These are phyloP conservation scores for Troides aeacus DNA, from an alignment of 2,888 invertebrate species.

Conservation along the genomic window DNA sequence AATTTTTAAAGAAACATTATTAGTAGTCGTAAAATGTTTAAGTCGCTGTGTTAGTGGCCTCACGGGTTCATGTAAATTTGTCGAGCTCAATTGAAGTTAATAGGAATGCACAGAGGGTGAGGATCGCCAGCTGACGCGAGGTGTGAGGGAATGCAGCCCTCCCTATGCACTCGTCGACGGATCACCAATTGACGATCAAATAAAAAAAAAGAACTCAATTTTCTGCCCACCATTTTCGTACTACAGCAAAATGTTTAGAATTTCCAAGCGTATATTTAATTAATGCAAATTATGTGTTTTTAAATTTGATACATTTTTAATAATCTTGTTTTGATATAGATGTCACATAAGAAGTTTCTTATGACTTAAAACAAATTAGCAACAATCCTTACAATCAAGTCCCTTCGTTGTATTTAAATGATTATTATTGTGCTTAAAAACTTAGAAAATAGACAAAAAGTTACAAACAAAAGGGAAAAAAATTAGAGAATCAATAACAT, in stretches of 20 bases:
- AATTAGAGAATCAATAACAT: neutral
- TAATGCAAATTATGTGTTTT: too few relatives aligned
- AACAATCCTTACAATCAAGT: too few relatives aligned
- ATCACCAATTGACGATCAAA: slow-evolving; percentile 67
- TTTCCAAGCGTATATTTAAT: neutral
- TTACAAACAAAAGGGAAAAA: too few relatives aligned
- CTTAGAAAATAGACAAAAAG: too few relatives aligned
- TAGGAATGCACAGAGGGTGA: slow-evolving; percentile 73
- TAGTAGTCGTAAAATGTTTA: neutral
- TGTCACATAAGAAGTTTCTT: too few relatives aligned
- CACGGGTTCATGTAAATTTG: slow-evolving; percentile 73
- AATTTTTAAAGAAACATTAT: neutral
- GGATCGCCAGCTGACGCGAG: slow-evolving; percentile 76
- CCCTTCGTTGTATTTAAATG: too few relatives aligned
- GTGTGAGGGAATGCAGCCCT: slow-evolving; percentile 78
- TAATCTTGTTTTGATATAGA: too few relatives aligned
- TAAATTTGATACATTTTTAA: too few relatives aligned
- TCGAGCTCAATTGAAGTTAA: slow-evolving; percentile 80
- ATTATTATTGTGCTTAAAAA: too few relatives aligned
- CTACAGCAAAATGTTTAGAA: neutral
- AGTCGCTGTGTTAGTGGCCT: slow-evolving; percentile 48
- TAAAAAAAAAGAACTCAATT: slow-evolving; percentile 51
- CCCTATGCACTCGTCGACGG: slow-evolving; percentile 53
- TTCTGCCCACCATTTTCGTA: neutral
- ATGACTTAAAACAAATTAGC: too few relatives aligned